Conservation (phyloP, 2,113 vertebrate genomes). For the Salvelinus alpinus region DNA sequence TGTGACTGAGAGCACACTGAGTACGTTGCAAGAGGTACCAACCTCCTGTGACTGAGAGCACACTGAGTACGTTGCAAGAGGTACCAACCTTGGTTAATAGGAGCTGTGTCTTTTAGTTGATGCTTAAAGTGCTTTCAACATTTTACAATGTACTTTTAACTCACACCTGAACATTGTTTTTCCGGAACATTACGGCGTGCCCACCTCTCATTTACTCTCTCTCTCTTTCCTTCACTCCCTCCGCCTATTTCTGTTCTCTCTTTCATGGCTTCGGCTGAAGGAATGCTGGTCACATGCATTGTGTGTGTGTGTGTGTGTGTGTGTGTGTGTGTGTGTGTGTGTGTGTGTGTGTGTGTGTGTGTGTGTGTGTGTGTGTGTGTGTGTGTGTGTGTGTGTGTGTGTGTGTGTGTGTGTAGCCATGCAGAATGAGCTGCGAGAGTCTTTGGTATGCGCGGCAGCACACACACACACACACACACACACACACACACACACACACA, state of each 20-base stretch:
- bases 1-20: too few relatives aligned
- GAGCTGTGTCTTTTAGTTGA: too few relatives aligned
- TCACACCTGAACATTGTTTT: too few relatives aligned
- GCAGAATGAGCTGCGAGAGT: slow-evolving; percentile 46
- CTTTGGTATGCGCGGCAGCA: slow-evolving; percentile 55
- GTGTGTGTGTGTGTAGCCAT: slow-evolving; percentile 17
- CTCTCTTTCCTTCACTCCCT: slow-evolving; percentile 3
- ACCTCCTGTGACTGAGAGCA: too few relatives aligned
- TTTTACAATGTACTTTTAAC: too few relatives aligned
- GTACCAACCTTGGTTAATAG: too few relatives aligned
- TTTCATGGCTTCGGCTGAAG: slow-evolving; percentile 37
- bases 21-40: too few relatives aligned
- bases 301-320: slow-evolving; percentile 25
- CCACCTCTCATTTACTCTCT: too few relatives aligned
- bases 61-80: too few relatives aligned
- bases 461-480: background rate
- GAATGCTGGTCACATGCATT: slow-evolving; percentile 57
- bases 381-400: slow-evolving; percentile 24
- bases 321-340: slow-evolving; percentile 24
- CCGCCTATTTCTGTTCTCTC: slow-evolving; percentile 21
- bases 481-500: background rate
- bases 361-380: slow-evolving; percentile 23
- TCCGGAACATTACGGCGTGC: too few relatives aligned
- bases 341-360: slow-evolving; percentile 25
- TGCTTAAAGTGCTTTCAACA: too few relatives aligned